Percentiles rank a stretch among this genome's conserved stretches.
phyloP scores from a whole-genome alignment of 2,113 vertebrate species.

The Hipposideros armiger region DNA sequence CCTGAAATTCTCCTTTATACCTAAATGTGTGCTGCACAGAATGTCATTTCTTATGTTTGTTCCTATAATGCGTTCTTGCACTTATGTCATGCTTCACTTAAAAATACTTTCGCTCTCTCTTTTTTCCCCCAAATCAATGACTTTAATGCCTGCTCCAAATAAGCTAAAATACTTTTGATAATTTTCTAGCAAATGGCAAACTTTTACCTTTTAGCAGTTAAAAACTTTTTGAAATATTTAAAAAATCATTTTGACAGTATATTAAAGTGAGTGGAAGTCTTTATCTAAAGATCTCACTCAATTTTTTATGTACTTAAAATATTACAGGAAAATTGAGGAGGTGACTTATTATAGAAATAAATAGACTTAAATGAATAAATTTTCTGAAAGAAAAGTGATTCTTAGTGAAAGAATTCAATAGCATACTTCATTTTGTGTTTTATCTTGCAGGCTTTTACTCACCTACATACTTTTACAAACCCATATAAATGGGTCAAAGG shows the following conservation, averaged over 20 bases:
- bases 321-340: slow-evolving; percentile 80
- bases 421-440: slow-evolving; percentile 18
- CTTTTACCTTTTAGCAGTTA: slow-evolving; percentile 83
- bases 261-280: slow-evolving; percentile 76
- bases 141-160: slow-evolving; percentile 80
- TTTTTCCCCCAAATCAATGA: slow-evolving; percentile 65
- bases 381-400: slow-evolving; percentile 74
- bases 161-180: slow-evolving; percentile 79
- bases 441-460: slow-evolving; percentile 62
- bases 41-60: slow-evolving; percentile 75
- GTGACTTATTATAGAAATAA: slow-evolving; percentile 80
- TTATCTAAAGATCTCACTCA: slow-evolving; percentile 73
- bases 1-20: not conserved
- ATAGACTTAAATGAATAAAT: slow-evolving; percentile 77
- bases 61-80: slow-evolving; percentile 74
- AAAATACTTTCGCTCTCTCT: slow-evolving; percentile 69
- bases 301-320: slow-evolving; percentile 81
- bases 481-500: not conserved
- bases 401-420: slow-evolving; percentile 29
- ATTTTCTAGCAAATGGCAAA: slow-evolving; percentile 84
- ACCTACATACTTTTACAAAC: not conserved
- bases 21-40: slow-evolving; percentile 59
- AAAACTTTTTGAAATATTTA: slow-evolving; percentile 84
- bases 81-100: slow-evolving; percentile 69
- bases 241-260: slow-evolving; percentile 81